Evolutionary conservation across 2,113 vertebrate species (phyloP).

Genomic region (Microcebus tavaratra): DNA sequence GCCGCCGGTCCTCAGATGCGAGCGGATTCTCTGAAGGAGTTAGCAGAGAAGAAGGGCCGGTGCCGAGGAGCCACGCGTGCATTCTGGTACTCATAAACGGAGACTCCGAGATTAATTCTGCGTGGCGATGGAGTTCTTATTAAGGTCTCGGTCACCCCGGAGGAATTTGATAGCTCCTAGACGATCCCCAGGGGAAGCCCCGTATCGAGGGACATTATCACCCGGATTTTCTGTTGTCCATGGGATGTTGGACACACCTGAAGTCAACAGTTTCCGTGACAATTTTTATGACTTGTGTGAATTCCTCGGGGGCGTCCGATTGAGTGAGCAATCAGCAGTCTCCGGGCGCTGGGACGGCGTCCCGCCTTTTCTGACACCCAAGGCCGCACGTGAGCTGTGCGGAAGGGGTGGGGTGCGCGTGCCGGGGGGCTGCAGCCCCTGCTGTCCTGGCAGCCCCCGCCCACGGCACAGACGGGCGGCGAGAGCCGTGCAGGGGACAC

Average conservation of each 20-base stretch:
- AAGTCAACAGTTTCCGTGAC: slow-evolving; percentile 31
- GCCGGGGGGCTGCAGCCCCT: not conserved
- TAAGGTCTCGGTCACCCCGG: slow-evolving; percentile 14
- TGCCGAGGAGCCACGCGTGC: not conserved
- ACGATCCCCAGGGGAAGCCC: not conserved
- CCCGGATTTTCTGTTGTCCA: slow-evolving; percentile 16
- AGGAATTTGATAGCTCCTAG: not conserved
- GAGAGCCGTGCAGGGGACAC: fast-evolving
- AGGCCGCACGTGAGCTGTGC: fast-evolving
- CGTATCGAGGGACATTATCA: not conserved
- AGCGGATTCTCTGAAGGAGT: not conserved
- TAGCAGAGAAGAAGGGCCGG: not conserved
- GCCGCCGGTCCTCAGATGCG: not conserved
- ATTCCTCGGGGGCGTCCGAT: not conserved
- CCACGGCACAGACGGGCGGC: not conserved
- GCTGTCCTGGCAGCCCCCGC: not conserved
- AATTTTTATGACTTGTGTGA: slow-evolving; percentile 13
- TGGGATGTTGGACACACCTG: not conserved
- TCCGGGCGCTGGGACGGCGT: fast-evolving
- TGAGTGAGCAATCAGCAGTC: not conserved
- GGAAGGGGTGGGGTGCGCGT: fast-evolving
- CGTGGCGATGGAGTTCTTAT: not conserved
- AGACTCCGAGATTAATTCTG: slow-evolving; percentile 33
- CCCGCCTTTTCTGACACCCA: not conserved
- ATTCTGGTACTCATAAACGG: not conserved